Base-by-base conservation (phyloP, 2,888 invertebrate species). In the Dermolepida albohirtum region DNA sequence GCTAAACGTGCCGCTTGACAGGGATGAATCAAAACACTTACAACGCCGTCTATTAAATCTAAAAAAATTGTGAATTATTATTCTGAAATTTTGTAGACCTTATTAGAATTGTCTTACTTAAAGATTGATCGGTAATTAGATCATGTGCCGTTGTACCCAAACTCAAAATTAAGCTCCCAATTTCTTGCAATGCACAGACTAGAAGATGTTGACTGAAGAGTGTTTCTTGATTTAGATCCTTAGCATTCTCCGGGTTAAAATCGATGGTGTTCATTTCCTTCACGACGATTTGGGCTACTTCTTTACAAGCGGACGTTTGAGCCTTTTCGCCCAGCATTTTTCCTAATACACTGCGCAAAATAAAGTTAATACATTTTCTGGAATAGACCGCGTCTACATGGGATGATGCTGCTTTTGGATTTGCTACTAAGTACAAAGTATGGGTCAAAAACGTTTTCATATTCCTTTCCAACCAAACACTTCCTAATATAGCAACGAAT, bases 301-400 rank as follows among this genome's bases (percentile, higher is more conserved):
- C 97, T 79, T 96, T 95, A 79, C 96, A 95, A 0, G 98, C 98
- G 0, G 95, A 93, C 34, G 95, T 91, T 83, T 99, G 99, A 7
- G 98, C 97, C 77, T 97, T 97, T 84, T 99, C 99, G 0, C 97
- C 95, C 17, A 99, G 87, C 89, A 98, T 92, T 81, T 95, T 93
- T 0, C 98, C 97, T 41, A 98, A 87, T 0, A 96, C 92, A 70
- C 95, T 93, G 55, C 97, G 89, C 65, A 98, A 85, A 74, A 98
- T 96, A 82, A 97, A 99, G 81, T 94, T 95, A 70, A 98, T 95
- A 82, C 98, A 99, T 84, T 97, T 97, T 74, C 98, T 90, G 0
- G 98, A 97, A 82, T 98, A 97, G 1, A 98, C 97, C 11, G 97
- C 97, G 83, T 98, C 98, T 0, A 98, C 97, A 79, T 99, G 98